Evolutionary conservation across 2,888 invertebrate genomes (phyloP), one percentile per base, ranked within the genome.

Genomic region (Mythimna albipuncta): DNA sequence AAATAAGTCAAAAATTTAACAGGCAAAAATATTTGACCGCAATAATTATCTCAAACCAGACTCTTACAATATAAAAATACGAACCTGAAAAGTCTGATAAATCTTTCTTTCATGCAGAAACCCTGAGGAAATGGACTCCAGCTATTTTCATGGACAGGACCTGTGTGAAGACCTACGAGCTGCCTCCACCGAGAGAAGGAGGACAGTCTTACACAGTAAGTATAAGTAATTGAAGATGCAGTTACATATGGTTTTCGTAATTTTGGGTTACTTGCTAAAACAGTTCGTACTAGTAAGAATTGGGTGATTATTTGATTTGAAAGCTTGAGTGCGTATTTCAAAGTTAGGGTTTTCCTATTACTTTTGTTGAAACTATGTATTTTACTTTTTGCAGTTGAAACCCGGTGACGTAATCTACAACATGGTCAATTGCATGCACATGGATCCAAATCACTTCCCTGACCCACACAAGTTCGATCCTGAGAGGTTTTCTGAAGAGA

Each of bases 121-220:
- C 95, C 0, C 84, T 96, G 21, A 92, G 97, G 70, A 95, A 93
- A 81, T 97, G 97, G 95, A 92, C 96, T 0, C 93, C 95, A 1
- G 95, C 94, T 1, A 77, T 94, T 0, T 79, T 95, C 0, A 83
- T 95, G 82, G 97, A 97, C 83, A 91, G 97, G 70, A 81, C 92
- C 2, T 97, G 97, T 77, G 91, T 91, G 0, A 96, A 96, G 73
- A 84, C 91, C 0, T 97, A 95, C 75, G 92, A 94, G 21, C 83
- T 97, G 2, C 94, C 94, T 2, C 93, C 94, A 5, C 88, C 93
- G 0, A 88, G 89, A 11, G 90, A 92, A 66, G 93, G 94, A 0
- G 94, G 81, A 77, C 93, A 84, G 79, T 94, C 91, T 57, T 90
- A 84, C 52, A 75, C 74, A 55, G 95, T 94, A 79, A 89, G 93